Base-by-base conservation (phyloP, 1,140 invertebrate genomes). In the Helicorthomorpha holstii region DNA sequence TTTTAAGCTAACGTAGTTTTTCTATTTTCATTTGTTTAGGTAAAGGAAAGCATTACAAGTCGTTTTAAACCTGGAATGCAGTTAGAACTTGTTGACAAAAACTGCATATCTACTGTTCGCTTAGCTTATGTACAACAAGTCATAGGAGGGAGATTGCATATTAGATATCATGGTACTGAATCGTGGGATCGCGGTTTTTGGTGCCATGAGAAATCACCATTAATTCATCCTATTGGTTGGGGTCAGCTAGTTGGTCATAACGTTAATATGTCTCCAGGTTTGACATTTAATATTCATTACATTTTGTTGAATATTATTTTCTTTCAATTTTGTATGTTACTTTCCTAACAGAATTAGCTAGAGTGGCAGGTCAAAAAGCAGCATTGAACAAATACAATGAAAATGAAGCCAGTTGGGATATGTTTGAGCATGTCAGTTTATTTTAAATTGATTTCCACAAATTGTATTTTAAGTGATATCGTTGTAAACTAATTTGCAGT, bases 171-270 rank as follows among this genome's bases (percentile, higher is more conserved):
- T 59, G 85, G 92, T 58, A 80, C 82, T 48, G 70, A 77, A 7
- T 74, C 78, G 1, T 78, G 81, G 47, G 82, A 83, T 60, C 76
- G 79, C 61, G 87, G 72, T 4, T 96, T 96, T 67, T 97, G 91
- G 91, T 95, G 89, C 62, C 91, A 96, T 59, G 87, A 93, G 66
- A 84, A 90, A 63, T 94, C 90, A 0, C 83, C 88, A 0, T 72
- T 96, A 3, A 87, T 98, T 54, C 92, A 97, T 71, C 88, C 86
- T 2, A 83, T 94, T 2, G 92, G 92, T 16, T 98, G 93, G 93
- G 87, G 91, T 0, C 74, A 73, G 54, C 65, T 81, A 65, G 66
- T 81, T 60, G 76, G 88, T 66, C 92, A 96, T 62, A 77, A 80
- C 42, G 71, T 98, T 12, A 80, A 84, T 46, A 86, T 88, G 0